These are phyloP conservation scores for Dicaeum eximium DNA, from an alignment of 2,113 vertebrate genomes.

Conservation along the genomic window DNA sequence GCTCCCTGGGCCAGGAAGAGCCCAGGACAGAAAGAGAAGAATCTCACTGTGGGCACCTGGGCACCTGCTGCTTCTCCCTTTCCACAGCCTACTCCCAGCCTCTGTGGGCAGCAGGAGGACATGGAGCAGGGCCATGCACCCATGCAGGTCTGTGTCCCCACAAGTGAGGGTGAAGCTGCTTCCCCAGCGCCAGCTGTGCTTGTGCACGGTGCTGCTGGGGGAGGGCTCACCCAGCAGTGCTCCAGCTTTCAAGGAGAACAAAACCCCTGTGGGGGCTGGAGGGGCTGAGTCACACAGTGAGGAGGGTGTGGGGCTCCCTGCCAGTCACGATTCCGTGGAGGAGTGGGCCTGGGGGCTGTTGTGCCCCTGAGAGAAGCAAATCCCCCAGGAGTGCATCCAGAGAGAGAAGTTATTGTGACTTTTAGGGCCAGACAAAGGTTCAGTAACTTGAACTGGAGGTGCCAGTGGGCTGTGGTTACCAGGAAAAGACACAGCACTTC, in stretches of 20 bases:
- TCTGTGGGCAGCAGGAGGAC: neutral
- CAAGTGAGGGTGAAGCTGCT: neutral
- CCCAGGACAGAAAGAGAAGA: neutral
- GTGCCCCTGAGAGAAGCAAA: neutral
- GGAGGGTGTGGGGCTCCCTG: neutral
- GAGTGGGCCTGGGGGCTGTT: neutral
- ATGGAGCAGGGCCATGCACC: fast-evolving
- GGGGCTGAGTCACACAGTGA: constrained; percentile 21
- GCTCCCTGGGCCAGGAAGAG: neutral
- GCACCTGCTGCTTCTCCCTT: neutral
- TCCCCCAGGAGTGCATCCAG: neutral
- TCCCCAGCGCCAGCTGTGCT: neutral
- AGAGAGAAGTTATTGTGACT: neutral
- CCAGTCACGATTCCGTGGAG: constrained; percentile 34
- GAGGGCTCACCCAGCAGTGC: neutral
- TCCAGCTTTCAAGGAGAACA: neutral
- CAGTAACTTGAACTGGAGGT: neutral
- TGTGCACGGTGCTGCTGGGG: neutral
- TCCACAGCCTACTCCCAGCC: neutral
- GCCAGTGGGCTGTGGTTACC: neutral
- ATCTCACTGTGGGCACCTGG: fast-evolving
- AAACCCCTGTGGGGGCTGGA: constrained; percentile 40
- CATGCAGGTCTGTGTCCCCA: neutral
- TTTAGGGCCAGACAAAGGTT: neutral
- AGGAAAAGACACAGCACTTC: neutral